A percentile compares a stretch with the other conserved stretches of the same genome.
Evolutionary conservation across 2,797 vertebrate genomes (phyloP).

Genomic region (Centroberyx gerrardi): DNA sequence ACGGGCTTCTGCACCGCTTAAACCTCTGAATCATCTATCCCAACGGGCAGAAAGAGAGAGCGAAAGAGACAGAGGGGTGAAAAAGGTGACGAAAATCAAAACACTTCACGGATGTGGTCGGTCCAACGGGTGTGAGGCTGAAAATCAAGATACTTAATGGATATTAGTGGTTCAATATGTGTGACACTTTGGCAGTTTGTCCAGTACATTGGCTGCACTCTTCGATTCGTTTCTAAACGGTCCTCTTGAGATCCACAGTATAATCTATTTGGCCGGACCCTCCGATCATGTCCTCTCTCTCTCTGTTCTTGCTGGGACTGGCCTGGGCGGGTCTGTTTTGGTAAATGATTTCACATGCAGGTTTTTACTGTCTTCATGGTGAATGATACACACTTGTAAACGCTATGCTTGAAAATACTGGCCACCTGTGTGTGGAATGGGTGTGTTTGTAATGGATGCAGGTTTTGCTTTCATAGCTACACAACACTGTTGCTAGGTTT

Average conservation of each 20-base stretch:
- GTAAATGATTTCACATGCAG: constrained; percentile 22
- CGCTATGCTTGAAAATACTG: too few relatives aligned
- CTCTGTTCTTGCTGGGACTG: constrained; percentile 13
- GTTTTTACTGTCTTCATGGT: constrained; percentile 17
- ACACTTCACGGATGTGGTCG: constrained; percentile 9
- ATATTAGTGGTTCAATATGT: background rate
- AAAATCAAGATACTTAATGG: constrained; percentile 26
- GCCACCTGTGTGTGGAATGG: too few relatives aligned
- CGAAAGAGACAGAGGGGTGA: constrained; percentile 7
- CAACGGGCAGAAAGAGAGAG: constrained; percentile 2
- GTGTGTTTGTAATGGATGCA: too few relatives aligned
- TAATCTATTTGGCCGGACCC: background rate
- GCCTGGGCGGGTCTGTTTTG: constrained; percentile 27
- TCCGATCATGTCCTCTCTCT: constrained; percentile 12
- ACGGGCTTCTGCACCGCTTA: constrained; percentile 22
- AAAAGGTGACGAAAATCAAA: constrained; percentile 19
- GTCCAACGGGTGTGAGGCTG: constrained; percentile 40
- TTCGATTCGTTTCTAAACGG: constrained; percentile 19
- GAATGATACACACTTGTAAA: too few relatives aligned
- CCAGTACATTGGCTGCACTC: constrained; percentile 46
- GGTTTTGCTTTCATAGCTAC: too few relatives aligned
- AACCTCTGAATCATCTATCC: constrained; percentile 36
- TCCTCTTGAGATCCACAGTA: constrained; percentile 19
- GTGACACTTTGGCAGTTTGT: constrained; percentile 32
- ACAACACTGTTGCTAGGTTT: too few relatives aligned